Conservation (phyloP, 2,888 invertebrate species). For the Aradus depressus region DNA sequence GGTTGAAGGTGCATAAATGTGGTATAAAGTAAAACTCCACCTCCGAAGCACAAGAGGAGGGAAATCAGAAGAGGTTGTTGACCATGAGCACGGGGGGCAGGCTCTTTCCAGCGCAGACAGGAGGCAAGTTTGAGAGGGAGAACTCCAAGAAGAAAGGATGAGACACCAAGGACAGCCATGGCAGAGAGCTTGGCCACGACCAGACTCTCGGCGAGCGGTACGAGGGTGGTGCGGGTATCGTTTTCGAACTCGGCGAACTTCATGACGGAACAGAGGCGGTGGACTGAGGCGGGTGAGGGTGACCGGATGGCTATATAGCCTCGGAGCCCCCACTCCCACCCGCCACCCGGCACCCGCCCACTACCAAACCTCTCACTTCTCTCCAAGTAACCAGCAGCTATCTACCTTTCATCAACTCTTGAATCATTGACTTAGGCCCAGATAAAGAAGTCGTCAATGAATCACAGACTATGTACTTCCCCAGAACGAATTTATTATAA, state of each 20-base stretch:
- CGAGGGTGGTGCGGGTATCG: not conserved
- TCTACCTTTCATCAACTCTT: too few relatives aligned
- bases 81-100: constrained; percentile 23
- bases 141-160: constrained; percentile 64
- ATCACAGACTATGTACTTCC: too few relatives aligned
- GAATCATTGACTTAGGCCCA: too few relatives aligned
- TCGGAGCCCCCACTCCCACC: not conserved
- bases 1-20: constrained; percentile 54
- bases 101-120: constrained; percentile 23
- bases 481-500: too few relatives aligned
- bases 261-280: constrained; percentile 1
- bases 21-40: constrained; percentile 53
- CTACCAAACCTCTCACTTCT: not conserved
- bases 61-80: constrained; percentile 40
- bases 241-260: constrained; percentile 23
- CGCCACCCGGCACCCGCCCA: not conserved
- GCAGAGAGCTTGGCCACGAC: constrained; percentile 64
- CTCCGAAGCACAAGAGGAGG: constrained; percentile 50
- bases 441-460: too few relatives aligned
- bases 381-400: too few relatives aligned
- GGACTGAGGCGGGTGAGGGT: too few relatives aligned
- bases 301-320: too few relatives aligned
- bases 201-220: constrained; percentile 32
- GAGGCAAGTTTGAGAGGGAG: constrained; percentile 56
- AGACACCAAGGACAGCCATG: constrained; percentile 62